phyloP scores from a whole-genome alignment of 2,888 invertebrate genomes.

The Onthophagus sagittarius region DNA sequence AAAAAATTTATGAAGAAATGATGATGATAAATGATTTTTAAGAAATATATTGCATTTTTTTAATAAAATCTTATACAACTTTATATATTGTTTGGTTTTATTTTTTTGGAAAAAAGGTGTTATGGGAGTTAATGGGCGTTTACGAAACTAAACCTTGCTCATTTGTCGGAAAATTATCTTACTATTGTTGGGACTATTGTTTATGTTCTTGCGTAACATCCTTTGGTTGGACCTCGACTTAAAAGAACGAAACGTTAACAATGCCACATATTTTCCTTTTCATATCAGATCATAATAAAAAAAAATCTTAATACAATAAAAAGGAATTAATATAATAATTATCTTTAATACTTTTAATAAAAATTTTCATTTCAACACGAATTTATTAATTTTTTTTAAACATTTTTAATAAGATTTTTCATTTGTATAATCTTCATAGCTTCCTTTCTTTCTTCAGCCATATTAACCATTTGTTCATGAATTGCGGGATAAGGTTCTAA shows the following conservation, averaged over 20 bases:
- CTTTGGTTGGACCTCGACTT: neutral
- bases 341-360: neutral
- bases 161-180: neutral
- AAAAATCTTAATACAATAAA: no score
- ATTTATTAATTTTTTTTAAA: no score
- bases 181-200: neutral
- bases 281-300: no score
- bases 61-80: neutral
- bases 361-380: neutral
- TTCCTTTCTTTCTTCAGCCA: neutral
- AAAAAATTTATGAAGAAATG: neutral
- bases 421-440: neutral
- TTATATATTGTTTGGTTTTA: neutral
- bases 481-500: slow-evolving; percentile 19
- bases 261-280: no score
- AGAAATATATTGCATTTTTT: neutral
- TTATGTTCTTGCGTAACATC: neutral
- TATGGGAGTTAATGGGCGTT: neutral
- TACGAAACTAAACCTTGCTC: neutral
- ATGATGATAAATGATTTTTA: neutral
- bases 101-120: neutral
- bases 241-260: no score
- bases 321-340: no score
- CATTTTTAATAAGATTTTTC: neutral
- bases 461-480: neutral